A percentile compares a stretch with the other conserved stretches of the same genome.
Evolutionary conservation across 1,140 invertebrate genomes (phyloP).

Genomic region (Drosophila varians): DNA sequence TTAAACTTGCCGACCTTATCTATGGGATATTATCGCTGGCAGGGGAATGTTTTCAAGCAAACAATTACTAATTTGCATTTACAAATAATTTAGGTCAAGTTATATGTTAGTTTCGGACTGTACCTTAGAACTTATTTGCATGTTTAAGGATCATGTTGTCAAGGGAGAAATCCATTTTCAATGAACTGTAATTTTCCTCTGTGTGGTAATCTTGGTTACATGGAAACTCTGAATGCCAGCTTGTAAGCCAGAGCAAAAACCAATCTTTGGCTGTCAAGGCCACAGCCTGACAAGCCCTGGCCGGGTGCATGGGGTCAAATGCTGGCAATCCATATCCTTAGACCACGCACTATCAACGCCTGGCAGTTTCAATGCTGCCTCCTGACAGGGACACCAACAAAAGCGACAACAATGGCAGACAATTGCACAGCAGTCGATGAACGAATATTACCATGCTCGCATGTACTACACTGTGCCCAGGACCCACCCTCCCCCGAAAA

Average conservation of each 20-base stretch:
- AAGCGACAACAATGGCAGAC: slow-evolving; percentile 4
- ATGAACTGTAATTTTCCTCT: neutral
- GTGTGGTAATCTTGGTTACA: slow-evolving; percentile 4
- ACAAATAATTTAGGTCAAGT: neutral
- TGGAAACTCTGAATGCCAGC: slow-evolving; percentile 12
- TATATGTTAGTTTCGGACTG: no score
- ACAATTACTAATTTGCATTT: neutral
- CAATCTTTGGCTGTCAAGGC: slow-evolving; percentile 28
- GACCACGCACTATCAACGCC: slow-evolving; percentile 24
- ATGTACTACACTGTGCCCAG: slow-evolving; percentile 2
- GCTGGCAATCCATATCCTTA: slow-evolving; percentile 27
- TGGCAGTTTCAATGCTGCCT: slow-evolving; percentile 40
- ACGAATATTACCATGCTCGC: slow-evolving; percentile 42
- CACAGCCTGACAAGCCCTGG: slow-evolving; percentile 15
- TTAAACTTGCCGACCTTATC: slow-evolving; percentile 47
- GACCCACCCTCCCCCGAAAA: neutral
- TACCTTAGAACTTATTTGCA: neutral
- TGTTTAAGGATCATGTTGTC: neutral
- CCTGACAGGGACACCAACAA: slow-evolving; percentile 9
- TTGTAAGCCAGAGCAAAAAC: slow-evolving; percentile 9
- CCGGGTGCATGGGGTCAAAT: slow-evolving; percentile 53
- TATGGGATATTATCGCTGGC: slow-evolving; percentile 5
- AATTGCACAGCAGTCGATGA: slow-evolving; percentile 42
- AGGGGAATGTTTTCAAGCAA: neutral
- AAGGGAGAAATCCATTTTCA: neutral